phyloP scores from a whole-genome alignment of 2,797 vertebrate genomes.

The Artibeus jamaicensis region DNA sequence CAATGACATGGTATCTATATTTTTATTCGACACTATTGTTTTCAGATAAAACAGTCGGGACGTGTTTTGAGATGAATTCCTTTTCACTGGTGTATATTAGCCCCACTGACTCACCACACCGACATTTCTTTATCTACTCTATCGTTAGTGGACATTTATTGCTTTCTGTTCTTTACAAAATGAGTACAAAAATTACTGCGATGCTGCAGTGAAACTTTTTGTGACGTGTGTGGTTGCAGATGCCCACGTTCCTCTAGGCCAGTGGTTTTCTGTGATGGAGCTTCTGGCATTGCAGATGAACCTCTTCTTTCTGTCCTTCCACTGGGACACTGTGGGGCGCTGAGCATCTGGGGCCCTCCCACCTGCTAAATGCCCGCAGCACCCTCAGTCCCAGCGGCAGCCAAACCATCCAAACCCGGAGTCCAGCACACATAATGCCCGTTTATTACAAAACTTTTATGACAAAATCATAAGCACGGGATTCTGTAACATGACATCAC shows the following conservation, averaged over 20 bases:
- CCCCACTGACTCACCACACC: not conserved
- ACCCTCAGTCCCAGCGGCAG: not conserved
- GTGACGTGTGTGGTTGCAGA: not conserved
- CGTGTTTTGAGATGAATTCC: not conserved
- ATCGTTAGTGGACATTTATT: not conserved
- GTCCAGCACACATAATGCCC: too few species aligned
- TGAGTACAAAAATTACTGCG: not conserved
- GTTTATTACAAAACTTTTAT: too few species aligned
- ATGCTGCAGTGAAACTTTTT: not conserved
- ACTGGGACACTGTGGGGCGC: not conserved
- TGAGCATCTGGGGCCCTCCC: not conserved
- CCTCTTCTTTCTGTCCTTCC: not conserved
- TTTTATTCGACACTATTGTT: not conserved
- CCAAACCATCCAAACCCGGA: not conserved
- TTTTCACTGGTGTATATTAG: not conserved
- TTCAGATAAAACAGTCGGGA: not conserved
- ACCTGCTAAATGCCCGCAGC: not conserved
- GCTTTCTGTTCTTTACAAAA: not conserved
- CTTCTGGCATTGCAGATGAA: not conserved
- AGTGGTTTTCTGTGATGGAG: not conserved
- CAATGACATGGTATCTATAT: not conserved
- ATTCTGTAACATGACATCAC: too few species aligned
- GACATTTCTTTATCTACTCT: not conserved
- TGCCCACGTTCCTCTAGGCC: not conserved
- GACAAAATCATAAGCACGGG: too few species aligned